Evolutionary conservation across 2,113 vertebrate species (phyloP), one percentile per base, ranked within the genome.

Genomic region (Pelecanus crispus): DNA sequence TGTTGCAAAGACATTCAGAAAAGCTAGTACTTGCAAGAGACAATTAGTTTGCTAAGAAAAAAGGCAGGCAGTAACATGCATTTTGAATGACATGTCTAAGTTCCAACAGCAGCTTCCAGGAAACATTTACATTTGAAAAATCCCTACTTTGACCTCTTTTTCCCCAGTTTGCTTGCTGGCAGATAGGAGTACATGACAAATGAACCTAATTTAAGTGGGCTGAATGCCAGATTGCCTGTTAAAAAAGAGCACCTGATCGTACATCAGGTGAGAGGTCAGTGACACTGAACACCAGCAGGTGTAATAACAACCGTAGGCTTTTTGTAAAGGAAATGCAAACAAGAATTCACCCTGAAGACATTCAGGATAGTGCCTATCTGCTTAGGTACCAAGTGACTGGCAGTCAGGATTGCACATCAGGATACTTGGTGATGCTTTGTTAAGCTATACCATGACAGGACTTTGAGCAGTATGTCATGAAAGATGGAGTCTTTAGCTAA

Each of bases 201-300:
- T 96, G 94, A 95, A 91, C 50, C 88, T 96, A 90, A 97, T 96
- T 96, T 94, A 97, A 95, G 92, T 7, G 88, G 90, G 89, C 84
- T 89, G 94, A 88, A 77, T 91, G 95, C 93, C 95, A 95, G 91
- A 94, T 10, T 78, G 96, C 83, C 92, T 94, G 91, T 61, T 97
- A 74, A 67, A 86, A 96, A 92, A 74, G 85, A 89, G 95, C 97
- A 95, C 96, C 93, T 91, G 91, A 95, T 81, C 61, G 86, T 78
- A 79, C 77, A 62, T 66, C 79, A 89, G 96, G 96, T 81, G 91
- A 96, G 96, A 95, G 97, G 97, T 97, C 97, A 97, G 89, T 45
- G 96, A 95, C 96, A 97, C 95, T 26, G 97, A 97, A 88, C 95
- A 95, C 90, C 96, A 72, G 96, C 98, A 98, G 97, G 97, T 97